phyloP scores from a whole-genome alignment of 64 coral and sea anemone species.

The Hydrozoanthus tunicans region DNA sequence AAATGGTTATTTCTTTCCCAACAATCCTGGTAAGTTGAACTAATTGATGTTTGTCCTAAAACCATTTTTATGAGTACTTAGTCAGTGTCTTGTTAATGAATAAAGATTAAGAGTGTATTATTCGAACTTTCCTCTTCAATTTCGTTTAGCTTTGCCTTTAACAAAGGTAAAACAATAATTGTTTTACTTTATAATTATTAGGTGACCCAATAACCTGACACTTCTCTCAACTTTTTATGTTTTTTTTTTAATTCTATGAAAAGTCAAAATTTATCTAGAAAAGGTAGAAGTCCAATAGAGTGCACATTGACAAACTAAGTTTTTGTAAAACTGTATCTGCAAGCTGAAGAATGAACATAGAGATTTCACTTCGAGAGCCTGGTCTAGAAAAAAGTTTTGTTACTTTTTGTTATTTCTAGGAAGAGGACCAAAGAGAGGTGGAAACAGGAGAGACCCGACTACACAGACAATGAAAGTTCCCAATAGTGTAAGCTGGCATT shows the following conservation, averaged over 20 bases:
- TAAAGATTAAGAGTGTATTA: too few relatives aligned
- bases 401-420: slow-evolving; percentile 7
- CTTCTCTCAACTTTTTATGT: too few relatives aligned
- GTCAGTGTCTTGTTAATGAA: too few relatives aligned
- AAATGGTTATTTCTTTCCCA: slow-evolving; percentile 39
- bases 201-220: too few relatives aligned
- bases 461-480: slow-evolving; percentile 51
- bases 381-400: not conserved
- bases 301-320: not conserved
- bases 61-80: too few relatives aligned
- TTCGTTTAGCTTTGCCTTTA: not conserved
- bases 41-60: not conserved
- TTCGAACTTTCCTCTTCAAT: not conserved
- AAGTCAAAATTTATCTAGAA: too few relatives aligned
- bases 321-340: not conserved
- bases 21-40: slow-evolving; percentile 27
- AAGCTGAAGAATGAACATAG: too few relatives aligned
- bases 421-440: slow-evolving; percentile 28
- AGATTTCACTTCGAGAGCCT: not conserved
- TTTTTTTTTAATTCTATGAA: too few relatives aligned
- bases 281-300: not conserved
- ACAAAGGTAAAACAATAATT: not conserved
- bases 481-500: slow-evolving; percentile 1
- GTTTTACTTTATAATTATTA: too few relatives aligned
- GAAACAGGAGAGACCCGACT: slow-evolving; percentile 2